A percentile compares a stretch with the other conserved stretches of the same genome.
phyloP scores from a whole-genome alignment of 2,797 vertebrate species.

The Phalanger gymnotis region DNA sequence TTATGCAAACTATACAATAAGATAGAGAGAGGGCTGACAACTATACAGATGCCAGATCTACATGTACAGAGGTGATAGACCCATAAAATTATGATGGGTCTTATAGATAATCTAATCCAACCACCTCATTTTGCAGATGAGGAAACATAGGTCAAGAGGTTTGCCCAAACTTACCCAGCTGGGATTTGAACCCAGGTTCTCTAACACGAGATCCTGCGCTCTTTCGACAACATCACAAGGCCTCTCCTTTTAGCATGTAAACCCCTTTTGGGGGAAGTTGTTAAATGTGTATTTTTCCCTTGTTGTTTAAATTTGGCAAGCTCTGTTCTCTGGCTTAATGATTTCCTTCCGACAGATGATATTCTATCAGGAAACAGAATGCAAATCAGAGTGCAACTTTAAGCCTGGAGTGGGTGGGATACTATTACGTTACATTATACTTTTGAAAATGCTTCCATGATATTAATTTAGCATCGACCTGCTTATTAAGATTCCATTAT shows the following conservation, averaged over 20 bases:
- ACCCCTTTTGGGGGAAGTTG: neutral
- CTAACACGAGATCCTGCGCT: neutral
- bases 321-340: slow-evolving; percentile 56
- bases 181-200: neutral
- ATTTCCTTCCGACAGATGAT: slow-evolving; percentile 64
- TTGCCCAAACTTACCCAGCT: neutral
- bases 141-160: neutral
- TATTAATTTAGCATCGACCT: slow-evolving; percentile 75
- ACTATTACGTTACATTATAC: slow-evolving; percentile 61
- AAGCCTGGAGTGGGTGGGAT: slow-evolving; percentile 53
- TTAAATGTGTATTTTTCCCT: slow-evolving; percentile 56
- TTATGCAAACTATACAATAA: neutral
- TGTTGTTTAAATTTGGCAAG: slow-evolving; percentile 55
- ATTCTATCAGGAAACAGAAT: slow-evolving; percentile 57
- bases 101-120: neutral
- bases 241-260: neutral
- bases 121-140: neutral
- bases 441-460: slow-evolving; percentile 67
- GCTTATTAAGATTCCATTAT: slow-evolving; percentile 71
- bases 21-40: neutral
- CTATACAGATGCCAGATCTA: neutral
- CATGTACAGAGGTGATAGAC: neutral
- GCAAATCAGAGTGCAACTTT: slow-evolving; percentile 7
- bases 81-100: neutral
- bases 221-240: neutral